phyloP scores from a whole-genome alignment of 2,888 invertebrate species.

The Eumacrocentrus americanus region DNA sequence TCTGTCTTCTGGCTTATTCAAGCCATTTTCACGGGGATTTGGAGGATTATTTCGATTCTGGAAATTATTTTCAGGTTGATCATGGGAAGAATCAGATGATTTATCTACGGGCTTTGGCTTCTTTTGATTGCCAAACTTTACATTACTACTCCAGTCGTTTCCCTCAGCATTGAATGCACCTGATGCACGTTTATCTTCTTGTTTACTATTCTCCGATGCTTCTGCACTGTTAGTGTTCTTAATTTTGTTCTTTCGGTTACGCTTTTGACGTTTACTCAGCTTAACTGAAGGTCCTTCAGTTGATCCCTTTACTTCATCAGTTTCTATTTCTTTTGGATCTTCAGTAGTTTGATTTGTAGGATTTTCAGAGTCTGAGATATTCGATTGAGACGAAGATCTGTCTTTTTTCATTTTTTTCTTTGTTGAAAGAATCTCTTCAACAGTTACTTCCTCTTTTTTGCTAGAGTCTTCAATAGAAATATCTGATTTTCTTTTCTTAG shows the following conservation, averaged over 20 bases:
- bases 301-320: slow-evolving; percentile 14
- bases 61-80: background rate
- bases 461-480: background rate
- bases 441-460: background rate
- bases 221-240: slow-evolving; percentile 25
- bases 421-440: background rate
- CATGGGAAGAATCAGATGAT: background rate
- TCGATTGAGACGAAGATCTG: background rate
- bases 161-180: slow-evolving; percentile 38
- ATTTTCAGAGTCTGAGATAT: background rate
- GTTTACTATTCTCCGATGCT: slow-evolving; percentile 15
- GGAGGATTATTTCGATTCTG: background rate
- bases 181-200: slow-evolving; percentile 9
- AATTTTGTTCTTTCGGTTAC: slow-evolving; percentile 44
- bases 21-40: background rate
- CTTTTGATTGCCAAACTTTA: slow-evolving; percentile 33
- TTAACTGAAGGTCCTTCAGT: slow-evolving; percentile 23
- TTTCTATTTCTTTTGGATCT: slow-evolving; percentile 26
- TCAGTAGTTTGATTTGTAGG: slow-evolving; percentile 6
- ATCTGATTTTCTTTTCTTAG: slow-evolving; percentile 24
- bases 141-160: slow-evolving; percentile 41
- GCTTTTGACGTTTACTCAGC: slow-evolving; percentile 52
- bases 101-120: background rate
- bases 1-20: slow-evolving; percentile 4
- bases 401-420: slow-evolving; percentile 13